Conservation (phyloP, 1,140 invertebrate genomes). For the Aplysia californica region DNA sequence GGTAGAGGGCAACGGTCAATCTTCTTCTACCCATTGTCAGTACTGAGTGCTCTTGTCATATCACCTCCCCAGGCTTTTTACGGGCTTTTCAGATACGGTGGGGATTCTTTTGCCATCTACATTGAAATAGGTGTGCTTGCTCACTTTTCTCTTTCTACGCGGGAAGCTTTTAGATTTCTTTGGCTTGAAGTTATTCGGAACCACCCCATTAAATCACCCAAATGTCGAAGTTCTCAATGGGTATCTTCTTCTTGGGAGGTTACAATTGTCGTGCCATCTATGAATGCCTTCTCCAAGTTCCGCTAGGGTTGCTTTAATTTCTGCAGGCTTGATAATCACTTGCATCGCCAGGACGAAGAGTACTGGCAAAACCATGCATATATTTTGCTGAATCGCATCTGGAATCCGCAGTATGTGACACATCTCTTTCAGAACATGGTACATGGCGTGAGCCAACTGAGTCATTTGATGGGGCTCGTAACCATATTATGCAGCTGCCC, state of each 20-base stretch:
- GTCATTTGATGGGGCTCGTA: conserved; percentile 31
- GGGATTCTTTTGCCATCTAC: neutral
- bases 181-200: neutral
- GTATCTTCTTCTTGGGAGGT: neutral
- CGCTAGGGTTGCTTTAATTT: neutral
- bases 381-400: conserved; percentile 6
- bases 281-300: neutral
- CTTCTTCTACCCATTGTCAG: neutral
- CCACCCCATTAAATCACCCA: neutral
- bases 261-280: conserved; percentile 8
- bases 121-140: too few species aligned
- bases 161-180: neutral
- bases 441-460: conserved; percentile 9
- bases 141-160: neutral
- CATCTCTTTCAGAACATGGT: conserved; percentile 27
- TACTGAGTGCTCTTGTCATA: too few species aligned
- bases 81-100: neutral
- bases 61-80: neutral
- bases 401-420: conserved; percentile 3
- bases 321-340: neutral
- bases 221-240: neutral
- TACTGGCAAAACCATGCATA: neutral
- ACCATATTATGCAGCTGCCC: too few species aligned
- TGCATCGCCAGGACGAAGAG: neutral
- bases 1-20: neutral